phyloP scores from a whole-genome alignment of 2,113 vertebrate species.

The Egretta garzetta region DNA sequence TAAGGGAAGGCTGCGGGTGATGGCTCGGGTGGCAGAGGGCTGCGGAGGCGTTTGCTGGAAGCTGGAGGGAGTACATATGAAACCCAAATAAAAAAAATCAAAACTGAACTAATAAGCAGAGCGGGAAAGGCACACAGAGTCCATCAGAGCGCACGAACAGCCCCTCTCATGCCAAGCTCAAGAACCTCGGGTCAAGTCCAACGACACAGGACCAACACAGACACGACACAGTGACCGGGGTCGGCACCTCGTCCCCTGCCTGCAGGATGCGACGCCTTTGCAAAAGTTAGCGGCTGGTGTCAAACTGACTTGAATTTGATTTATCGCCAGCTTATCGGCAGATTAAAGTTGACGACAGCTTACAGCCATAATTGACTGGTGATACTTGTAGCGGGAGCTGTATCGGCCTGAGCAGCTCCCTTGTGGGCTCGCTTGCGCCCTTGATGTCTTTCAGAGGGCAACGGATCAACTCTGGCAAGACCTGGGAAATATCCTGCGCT shows the following conservation, averaged over 20 bases:
- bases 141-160: background rate
- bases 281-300: background rate
- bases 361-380: background rate
- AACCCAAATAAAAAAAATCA: background rate
- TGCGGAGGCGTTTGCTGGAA: background rate
- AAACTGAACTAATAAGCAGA: too few species aligned
- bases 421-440: background rate
- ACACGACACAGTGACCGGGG: accelerated
- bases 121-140: accelerated
- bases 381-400: background rate
- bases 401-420: background rate
- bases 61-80: accelerated
- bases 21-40: background rate
- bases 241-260: background rate
- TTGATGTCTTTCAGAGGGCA: background rate
- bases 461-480: background rate
- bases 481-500: background rate
- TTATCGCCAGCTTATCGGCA: background rate
- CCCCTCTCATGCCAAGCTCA: accelerated
- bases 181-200: background rate
- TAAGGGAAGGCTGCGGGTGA: background rate
- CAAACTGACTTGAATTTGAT: background rate
- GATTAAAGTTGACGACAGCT: background rate
- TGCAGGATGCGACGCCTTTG: background rate
- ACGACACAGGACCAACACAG: accelerated